These are phyloP conservation scores for Meloe dianella DNA, from an alignment of 2,888 invertebrate species.

Conservation along the genomic window DNA sequence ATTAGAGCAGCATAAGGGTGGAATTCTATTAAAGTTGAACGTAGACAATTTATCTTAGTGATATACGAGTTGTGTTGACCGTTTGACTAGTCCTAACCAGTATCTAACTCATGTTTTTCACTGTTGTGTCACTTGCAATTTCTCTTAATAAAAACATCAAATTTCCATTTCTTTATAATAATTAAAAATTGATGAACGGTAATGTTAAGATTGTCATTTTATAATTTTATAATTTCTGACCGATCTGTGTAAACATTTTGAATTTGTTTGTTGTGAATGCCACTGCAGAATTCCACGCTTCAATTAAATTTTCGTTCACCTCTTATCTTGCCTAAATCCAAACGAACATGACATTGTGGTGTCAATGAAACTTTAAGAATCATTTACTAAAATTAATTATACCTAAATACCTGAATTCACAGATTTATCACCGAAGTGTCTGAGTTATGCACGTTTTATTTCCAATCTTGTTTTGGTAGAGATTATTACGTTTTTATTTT, in stretches of 20 bases:
- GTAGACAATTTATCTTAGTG: slow-evolving; percentile 54
- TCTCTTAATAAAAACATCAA: slow-evolving; percentile 24
- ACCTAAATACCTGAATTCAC: background rate
- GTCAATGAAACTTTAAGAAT: slow-evolving; percentile 7
- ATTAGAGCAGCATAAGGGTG: slow-evolving; percentile 17
- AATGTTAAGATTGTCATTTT: no score
- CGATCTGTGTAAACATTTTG: slow-evolving; percentile 25
- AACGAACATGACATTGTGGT: background rate
- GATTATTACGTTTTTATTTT: background rate
- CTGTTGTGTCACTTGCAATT: slow-evolving; percentile 37
- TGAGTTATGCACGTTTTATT: background rate
- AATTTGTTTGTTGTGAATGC: slow-evolving; percentile 34
- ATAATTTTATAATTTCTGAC: background rate
- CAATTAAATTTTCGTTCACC: slow-evolving; percentile 6
- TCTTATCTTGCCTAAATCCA: background rate
- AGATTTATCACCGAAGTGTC: background rate
- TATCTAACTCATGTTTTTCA: slow-evolving; percentile 49
- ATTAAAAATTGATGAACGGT: no score
- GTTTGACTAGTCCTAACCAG: slow-evolving; percentile 42
- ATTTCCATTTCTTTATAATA: no score
- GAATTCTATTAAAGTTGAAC: slow-evolving; percentile 45
- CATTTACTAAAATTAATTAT: slow-evolving; percentile 3
- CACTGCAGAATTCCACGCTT: slow-evolving; percentile 26
- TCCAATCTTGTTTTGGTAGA: no score
- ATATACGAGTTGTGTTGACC: slow-evolving; percentile 47